Evolutionary conservation across 2,113 vertebrate genomes (phyloP), one percentile per base, ranked within the genome.

Genomic region (Nesoenas mayeri): DNA sequence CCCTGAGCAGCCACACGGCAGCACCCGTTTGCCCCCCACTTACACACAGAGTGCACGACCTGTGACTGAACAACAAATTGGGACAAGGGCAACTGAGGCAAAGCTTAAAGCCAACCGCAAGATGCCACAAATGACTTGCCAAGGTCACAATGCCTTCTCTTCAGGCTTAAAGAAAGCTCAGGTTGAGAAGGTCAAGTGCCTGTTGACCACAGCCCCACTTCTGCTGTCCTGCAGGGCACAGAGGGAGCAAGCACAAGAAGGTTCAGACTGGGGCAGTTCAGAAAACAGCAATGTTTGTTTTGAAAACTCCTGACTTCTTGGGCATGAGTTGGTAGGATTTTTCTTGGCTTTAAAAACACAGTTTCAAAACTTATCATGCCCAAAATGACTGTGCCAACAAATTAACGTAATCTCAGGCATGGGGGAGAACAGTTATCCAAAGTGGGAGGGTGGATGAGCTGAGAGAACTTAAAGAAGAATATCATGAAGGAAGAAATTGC

Each of bases 231-330:
- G 34, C 9, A 3, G 31, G n/a, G 42, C 65, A 85, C 21, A 38
- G 70, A 75, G 34, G 40, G 85, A 79, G 75, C 11, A 82, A 85
- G 56, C 13, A 56, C 2, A 28, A 44, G 28, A 74, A 79, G 19
- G 47, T 64, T 44, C 28, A 73, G 70, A 86, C 4, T 62, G 32
- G 79, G 36, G 31, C 50, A 64, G 61, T 38, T 72, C 53, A 72
- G 65, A 94, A 96, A 84, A 87, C 1, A 69, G 6, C n/a, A 78
- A 8, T 74, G 29, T 86, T 90, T 97, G 67, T 91, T 95, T 88
- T 93, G 85, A 94, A 71, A 92, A 74, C 50, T 77, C 47, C 29
- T 84, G 69, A 71, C 72, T 80, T 85, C 72, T 61, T 38, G 19
- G 42, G 19, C 70, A 82, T 11, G 18, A 84, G 53, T 12, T 73